Base-by-base conservation (phyloP, 2,888 invertebrate species). In the Campoletis raptor region DNA sequence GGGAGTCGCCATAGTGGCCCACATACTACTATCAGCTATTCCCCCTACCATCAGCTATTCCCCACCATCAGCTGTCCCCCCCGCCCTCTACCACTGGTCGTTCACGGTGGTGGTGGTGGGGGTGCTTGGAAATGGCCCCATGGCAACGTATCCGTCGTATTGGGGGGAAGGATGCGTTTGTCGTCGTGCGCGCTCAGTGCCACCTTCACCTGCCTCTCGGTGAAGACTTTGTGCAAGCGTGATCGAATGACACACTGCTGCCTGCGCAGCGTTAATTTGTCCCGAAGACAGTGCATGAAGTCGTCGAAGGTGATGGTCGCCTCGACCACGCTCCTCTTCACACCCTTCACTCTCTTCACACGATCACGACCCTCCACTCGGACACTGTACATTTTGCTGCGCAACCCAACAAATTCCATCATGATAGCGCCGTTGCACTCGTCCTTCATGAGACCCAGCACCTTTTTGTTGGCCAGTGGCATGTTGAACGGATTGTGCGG, bases 151-250 rank as follows among this genome's bases (percentile, higher is more conserved):
- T 88, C 74, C 37, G 81, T 83, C 12, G 30, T 93, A 57, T 24
- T 94, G 93, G 48, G 94, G 92, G 88, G 90, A 86, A 89, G 93
- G 88, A 48, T 93, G 90, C 72, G 94, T 94, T 77, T 92, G 74
- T 64, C 91, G 85, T 85, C 94, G 64, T 74, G 61, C 0, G 83
- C 66, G 37, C 42, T 42, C 10, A 42, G 42, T 9, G 57, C 57
- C 30, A 57, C 73, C 40, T 57, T 73, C 54, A 36, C 36, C 21
- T 78, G 78, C 40, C 18, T 52, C 37, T 67, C 37, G 21, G 52
- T 52, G 12, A 36, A 52, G 2, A 78, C 66, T 8, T 7, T 12
- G 37, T 78, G 78, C 12, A 67, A 18, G 6, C 54, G 40, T 7
- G 52, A 45, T n/a, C 54, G n/a, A 21, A 78, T 76, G 18, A 78